Evolutionary conservation across 2,113 vertebrate species (phyloP).

Genomic region (Xyliphius kryptos): DNA sequence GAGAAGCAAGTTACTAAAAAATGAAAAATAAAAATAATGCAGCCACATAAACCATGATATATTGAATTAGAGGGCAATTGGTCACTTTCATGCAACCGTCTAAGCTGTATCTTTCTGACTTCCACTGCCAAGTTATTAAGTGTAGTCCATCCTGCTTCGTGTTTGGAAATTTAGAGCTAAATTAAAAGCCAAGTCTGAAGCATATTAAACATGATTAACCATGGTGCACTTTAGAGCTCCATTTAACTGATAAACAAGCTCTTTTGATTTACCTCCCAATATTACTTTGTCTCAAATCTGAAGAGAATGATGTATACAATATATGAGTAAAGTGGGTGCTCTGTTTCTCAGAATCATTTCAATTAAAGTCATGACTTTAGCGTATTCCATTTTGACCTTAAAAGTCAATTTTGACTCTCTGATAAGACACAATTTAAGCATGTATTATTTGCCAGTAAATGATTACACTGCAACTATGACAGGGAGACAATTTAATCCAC

Average conservation of each 20-base stretch:
- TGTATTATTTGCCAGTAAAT: constrained; percentile 37
- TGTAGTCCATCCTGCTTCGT: constrained; percentile 31
- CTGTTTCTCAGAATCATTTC: constrained; percentile 12
- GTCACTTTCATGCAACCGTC: neutral
- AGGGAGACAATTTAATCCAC: constrained; percentile 28
- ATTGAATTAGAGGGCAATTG: neutral
- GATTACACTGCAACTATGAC: constrained; percentile 17
- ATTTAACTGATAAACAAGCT: constrained; percentile 38
- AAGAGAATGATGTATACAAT: constrained; percentile 29
- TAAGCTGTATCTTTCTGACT: neutral
- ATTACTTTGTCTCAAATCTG: neutral
- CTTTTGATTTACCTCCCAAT: constrained; percentile 36
- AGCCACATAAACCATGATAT: neutral
- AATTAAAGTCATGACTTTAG: neutral
- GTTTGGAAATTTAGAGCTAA: constrained; percentile 26
- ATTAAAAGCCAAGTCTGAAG: constrained; percentile 32
- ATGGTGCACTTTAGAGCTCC: constrained; percentile 11
- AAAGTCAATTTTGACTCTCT: constrained; percentile 17
- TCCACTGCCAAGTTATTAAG: constrained; percentile 19
- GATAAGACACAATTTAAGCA: constrained; percentile 18
- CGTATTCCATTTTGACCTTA: constrained; percentile 34
- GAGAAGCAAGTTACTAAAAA: constrained; percentile 11
- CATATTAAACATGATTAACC: constrained; percentile 34
- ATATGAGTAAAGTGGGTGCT: constrained; percentile 17
- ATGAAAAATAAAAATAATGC: neutral